These are phyloP conservation scores for Odontamblyopus lacepedii DNA, from an alignment of 2,797 vertebrate genomes.

Conservation along the genomic window DNA sequence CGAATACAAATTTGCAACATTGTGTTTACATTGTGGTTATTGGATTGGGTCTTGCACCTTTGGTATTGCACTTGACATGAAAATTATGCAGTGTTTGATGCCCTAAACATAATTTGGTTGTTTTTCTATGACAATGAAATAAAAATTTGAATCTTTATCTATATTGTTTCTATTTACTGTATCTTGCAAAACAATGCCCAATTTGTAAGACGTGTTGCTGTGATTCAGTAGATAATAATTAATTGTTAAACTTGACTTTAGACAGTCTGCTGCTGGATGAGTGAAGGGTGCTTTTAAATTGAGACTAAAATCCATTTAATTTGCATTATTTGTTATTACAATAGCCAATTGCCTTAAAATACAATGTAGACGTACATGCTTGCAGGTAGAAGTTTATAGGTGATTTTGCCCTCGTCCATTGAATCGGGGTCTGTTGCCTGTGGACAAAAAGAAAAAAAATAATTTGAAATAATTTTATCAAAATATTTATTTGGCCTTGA, in stretches of 20 bases:
- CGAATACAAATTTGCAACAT: not conserved
- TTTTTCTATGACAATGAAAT: too few species aligned
- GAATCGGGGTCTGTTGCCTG: constrained; percentile 89
- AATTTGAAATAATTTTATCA: too few species aligned
- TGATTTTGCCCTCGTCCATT: constrained; percentile 75
- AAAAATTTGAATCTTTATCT: not conserved
- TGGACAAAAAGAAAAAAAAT: constrained; percentile 9
- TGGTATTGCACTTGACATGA: too few species aligned
- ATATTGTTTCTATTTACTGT: not conserved
- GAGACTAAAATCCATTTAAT: not conserved
- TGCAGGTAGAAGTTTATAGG: constrained; percentile 84
- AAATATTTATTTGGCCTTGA: not conserved
- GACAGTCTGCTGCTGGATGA: not conserved
- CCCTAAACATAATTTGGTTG: too few species aligned
- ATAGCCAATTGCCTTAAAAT: not conserved
- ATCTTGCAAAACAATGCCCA: not conserved
- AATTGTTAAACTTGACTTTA: not conserved
- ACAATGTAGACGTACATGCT: constrained; percentile 82
- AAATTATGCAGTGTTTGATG: too few species aligned
- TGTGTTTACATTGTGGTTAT: too few species aligned
- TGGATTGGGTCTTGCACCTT: too few species aligned
- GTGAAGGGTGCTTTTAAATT: not conserved
- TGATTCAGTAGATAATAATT: too few species aligned
- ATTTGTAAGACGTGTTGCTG: not conserved
- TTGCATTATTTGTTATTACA: not conserved